phyloP scores from a whole-genome alignment of 1,140 invertebrate species.

The Cotesia glomerata region DNA sequence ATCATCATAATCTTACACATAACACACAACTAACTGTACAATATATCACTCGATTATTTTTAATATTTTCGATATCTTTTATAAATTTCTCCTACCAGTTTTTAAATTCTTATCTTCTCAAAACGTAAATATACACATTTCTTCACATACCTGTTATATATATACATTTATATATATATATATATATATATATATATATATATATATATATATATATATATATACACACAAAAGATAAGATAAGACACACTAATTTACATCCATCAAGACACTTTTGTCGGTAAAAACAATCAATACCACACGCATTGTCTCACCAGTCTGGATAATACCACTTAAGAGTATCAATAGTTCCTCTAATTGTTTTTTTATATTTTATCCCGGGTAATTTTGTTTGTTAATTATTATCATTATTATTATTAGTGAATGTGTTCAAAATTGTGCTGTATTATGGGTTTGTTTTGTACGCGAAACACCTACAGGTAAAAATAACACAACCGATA shows the following conservation, averaged over 20 bases:
- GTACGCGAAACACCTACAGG: slow-evolving; percentile 1
- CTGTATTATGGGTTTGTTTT: slow-evolving; percentile 4
- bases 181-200: background rate
- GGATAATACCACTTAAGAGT: background rate
- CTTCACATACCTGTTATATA: background rate
- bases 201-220: background rate
- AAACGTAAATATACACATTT: too few relatives aligned
- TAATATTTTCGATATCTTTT: too few relatives aligned
- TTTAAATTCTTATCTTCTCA: too few relatives aligned
- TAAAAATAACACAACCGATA: background rate
- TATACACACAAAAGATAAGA: slow-evolving; percentile 24
- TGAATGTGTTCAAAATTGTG: background rate
- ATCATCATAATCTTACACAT: background rate
- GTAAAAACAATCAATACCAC: slow-evolving; percentile 1
- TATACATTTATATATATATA: background rate
- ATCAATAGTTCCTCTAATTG: background rate
- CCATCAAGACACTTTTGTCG: slow-evolving; percentile 19
- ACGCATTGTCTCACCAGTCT: background rate
- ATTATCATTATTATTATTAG: background rate
- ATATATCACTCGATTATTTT: too few relatives aligned
- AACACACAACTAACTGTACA: background rate
- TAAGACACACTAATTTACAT: slow-evolving; percentile 25
- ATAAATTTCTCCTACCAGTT: too few relatives aligned
- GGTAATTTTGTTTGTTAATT: background rate
- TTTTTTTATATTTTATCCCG: too few relatives aligned